A percentile compares a stretch with the other conserved stretches of the same genome.
phyloP scores from a whole-genome alignment of 2,113 vertebrate species.

The Plestiodon gilberti region DNA sequence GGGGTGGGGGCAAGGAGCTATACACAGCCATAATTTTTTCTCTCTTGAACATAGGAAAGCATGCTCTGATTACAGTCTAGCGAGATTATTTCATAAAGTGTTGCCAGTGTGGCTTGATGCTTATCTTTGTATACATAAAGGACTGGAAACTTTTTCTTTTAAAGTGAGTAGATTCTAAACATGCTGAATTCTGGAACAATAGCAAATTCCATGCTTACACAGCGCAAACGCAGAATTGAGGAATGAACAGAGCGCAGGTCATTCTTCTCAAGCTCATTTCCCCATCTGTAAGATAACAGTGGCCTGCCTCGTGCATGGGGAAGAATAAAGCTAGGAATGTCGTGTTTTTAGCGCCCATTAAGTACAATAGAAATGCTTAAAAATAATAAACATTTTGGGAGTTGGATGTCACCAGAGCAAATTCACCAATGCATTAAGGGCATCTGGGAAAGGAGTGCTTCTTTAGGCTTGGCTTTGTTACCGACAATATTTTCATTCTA shows the following conservation, averaged over 20 bases:
- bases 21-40: too few species aligned
- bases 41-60: not conserved
- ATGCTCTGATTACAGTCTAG: not conserved
- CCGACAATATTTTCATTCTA: conserved; percentile 33
- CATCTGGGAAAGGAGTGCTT: conserved; percentile 32
- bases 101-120: not conserved
- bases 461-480: conserved; percentile 36
- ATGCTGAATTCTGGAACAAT: not conserved
- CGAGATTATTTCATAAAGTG: not conserved
- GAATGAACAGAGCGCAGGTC: not conserved
- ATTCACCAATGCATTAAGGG: not conserved
- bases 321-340: not conserved
- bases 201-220: not conserved
- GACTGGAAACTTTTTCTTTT: not conserved
- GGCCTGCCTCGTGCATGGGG: not conserved
- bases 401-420: conserved; percentile 8
- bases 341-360: not conserved
- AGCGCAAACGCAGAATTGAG: not conserved
- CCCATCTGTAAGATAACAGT: not conserved
- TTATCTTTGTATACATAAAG: not conserved
- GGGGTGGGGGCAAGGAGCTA: not conserved
- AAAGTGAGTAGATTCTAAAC: not conserved
- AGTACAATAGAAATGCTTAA: not conserved
- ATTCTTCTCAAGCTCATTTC: not conserved
- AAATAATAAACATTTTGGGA: not conserved